phyloP scores from a whole-genome alignment of 2,888 invertebrate genomes.

The Leptinotarsa rubiginosa region DNA sequence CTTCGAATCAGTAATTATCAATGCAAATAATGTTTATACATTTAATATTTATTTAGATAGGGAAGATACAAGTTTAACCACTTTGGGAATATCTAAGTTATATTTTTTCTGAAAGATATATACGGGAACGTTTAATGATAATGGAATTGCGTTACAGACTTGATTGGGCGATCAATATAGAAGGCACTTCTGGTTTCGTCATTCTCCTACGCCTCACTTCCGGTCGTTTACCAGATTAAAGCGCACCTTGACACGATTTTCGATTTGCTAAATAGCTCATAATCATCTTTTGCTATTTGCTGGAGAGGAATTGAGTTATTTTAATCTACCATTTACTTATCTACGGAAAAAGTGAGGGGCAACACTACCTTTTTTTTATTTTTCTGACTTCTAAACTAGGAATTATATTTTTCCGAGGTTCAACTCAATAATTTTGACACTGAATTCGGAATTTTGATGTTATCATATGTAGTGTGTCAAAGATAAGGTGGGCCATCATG shows the following conservation, averaged over 20 bases:
- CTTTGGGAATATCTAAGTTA: neutral
- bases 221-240: slow-evolving; percentile 46
- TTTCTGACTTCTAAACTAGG: no score
- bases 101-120: neutral
- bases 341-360: no score
- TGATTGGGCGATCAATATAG: slow-evolving; percentile 51
- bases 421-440: no score
- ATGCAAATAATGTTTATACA: neutral
- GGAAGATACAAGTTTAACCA: neutral
- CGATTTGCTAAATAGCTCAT: slow-evolving; percentile 21
- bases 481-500: no score
- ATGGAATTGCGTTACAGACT: slow-evolving; percentile 14
- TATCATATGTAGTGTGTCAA: no score
- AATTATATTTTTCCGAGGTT: no score
- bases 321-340: neutral
- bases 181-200: slow-evolving; percentile 49
- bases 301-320: neutral
- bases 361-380: no score
- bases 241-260: slow-evolving; percentile 46
- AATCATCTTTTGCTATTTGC: neutral
- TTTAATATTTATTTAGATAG: neutral
- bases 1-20: neutral
- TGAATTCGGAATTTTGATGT: no score
- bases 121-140: neutral
- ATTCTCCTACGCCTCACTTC: slow-evolving; percentile 51